Evolutionary conservation across 2,888 invertebrate species (phyloP).

Genomic region (Axea sp.): DNA sequence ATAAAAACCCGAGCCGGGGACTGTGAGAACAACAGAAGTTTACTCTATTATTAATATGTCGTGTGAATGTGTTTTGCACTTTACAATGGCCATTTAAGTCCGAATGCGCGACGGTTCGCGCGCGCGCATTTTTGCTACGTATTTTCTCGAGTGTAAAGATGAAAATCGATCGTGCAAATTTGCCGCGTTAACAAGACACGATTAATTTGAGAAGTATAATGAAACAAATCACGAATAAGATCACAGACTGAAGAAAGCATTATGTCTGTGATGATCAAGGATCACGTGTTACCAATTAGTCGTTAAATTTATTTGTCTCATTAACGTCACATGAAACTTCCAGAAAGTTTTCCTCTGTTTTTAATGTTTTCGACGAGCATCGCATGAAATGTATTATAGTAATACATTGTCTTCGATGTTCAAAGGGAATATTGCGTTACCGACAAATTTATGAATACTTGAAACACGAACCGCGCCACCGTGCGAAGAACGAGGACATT

Average conservation of each 20-base stretch:
- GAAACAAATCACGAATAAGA: no score
- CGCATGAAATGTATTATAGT: constrained; percentile 13
- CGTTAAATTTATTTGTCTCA: constrained; percentile 1
- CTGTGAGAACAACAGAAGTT: constrained; percentile 55
- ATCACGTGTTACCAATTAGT: no score
- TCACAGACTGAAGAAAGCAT: no score
- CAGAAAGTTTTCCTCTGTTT: background rate
- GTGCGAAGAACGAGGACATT: constrained; percentile 5
- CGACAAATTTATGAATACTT: constrained; percentile 21
- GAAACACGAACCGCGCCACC: constrained; percentile 16
- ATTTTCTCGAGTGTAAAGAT: constrained; percentile 47
- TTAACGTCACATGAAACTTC: constrained; percentile 5
- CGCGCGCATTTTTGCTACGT: background rate
- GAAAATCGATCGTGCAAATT: constrained; percentile 18
- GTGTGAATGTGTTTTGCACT: constrained; percentile 67
- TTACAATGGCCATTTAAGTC: constrained; percentile 63
- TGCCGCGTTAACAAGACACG: constrained; percentile 17
- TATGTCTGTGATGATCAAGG: no score
- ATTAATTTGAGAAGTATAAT: no score
- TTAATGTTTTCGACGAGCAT: background rate
- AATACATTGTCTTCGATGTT: constrained; percentile 6
- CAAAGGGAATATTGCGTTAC: background rate
- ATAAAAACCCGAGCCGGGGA: constrained; percentile 5
- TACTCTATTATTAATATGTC: constrained; percentile 69
- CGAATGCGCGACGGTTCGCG: constrained; percentile 41